Conservation (phyloP, 1,140 invertebrate species). For the Drosophila littoralis region DNA sequence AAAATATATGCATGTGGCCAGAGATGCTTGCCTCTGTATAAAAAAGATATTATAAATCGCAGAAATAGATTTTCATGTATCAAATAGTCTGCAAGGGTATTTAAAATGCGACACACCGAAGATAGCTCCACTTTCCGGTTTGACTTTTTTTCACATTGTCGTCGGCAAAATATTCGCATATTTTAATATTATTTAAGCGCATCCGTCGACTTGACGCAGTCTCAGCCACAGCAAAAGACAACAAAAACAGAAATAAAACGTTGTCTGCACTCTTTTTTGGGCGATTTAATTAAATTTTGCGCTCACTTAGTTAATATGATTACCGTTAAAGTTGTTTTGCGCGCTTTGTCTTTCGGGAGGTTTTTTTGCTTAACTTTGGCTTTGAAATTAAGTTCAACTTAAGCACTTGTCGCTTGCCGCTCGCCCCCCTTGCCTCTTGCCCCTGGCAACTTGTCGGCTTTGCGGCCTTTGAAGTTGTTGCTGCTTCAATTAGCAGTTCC, state of each 20-base stretch:
- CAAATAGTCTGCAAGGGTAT: constrained; percentile 1
- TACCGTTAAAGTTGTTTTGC: constrained; percentile 56
- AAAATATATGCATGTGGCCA: no score
- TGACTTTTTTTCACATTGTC: constrained; percentile 56
- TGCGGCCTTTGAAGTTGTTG: constrained; percentile 57
- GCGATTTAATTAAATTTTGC: constrained; percentile 72
- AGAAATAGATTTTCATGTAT: no score
- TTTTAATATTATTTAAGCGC: constrained; percentile 63
- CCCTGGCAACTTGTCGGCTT: constrained; percentile 16
- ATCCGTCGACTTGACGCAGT: constrained; percentile 44
- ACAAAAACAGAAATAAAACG: constrained; percentile 11
- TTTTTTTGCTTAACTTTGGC: constrained; percentile 35
- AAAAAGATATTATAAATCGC: no score
- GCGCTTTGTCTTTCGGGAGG: constrained; percentile 18
- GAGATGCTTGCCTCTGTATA: no score
- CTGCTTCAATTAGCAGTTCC: constrained; percentile 38
- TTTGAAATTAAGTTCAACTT: constrained; percentile 22
- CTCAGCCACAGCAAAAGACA: constrained; percentile 7
- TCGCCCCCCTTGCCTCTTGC: not conserved
- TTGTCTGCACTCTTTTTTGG: constrained; percentile 58
- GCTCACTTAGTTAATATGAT: constrained; percentile 67
- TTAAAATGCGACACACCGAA: not conserved
- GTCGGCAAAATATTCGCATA: constrained; percentile 53
- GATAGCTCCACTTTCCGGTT: not conserved
- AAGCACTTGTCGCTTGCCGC: constrained; percentile 1